Base-by-base conservation (phyloP, 2,113 vertebrate genomes). In the Epinephelus moara region DNA sequence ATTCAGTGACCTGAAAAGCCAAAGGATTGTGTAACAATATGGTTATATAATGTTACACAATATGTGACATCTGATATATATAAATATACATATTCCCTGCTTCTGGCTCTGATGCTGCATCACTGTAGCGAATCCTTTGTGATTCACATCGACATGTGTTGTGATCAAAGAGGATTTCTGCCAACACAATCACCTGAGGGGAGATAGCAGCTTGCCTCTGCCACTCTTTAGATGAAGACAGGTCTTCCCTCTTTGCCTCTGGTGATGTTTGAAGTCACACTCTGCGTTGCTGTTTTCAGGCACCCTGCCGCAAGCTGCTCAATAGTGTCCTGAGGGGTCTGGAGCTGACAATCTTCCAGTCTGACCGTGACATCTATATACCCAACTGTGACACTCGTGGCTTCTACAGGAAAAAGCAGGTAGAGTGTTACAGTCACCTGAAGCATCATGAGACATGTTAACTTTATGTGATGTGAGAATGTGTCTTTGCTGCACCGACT, bases 331-430 rank as follows among this genome's bases (percentile, higher is more conserved):
- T 96, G 91, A 93, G 94, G 88, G 95, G 95, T 88, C 93, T 96
- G 0, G 95, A 96, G 89, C 92, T 95, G 78, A 96, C 95, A 0
- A 83, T 96, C 80, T 94, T 96, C 90, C 94, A 93, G 89, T 95
- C 95, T 0, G 95, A 96, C 74, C 94, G 94, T 4, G 96, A 96
- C 89, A 96, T 97, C 89, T 97, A 96, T 80, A 96, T 97, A 85
- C 96, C 96, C 56, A 97, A 97, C 94, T 97, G 96, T 85, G 96
- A 97, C 94, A 96, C 95, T 9, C 95, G 91, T 0, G 96, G 96
- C 9, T 97, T 96, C 93, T 97, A 96, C 93, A 95, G 96, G 88
- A 95, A 95, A 94, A 97, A 96, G 87, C 96, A 97, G 96, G 96
- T 97, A 91, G 33, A 14, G 63, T 47, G 12, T 64, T 9, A 33